Base-by-base conservation (phyloP, 2,888 invertebrate genomes). In the Heliconius aoede region DNA sequence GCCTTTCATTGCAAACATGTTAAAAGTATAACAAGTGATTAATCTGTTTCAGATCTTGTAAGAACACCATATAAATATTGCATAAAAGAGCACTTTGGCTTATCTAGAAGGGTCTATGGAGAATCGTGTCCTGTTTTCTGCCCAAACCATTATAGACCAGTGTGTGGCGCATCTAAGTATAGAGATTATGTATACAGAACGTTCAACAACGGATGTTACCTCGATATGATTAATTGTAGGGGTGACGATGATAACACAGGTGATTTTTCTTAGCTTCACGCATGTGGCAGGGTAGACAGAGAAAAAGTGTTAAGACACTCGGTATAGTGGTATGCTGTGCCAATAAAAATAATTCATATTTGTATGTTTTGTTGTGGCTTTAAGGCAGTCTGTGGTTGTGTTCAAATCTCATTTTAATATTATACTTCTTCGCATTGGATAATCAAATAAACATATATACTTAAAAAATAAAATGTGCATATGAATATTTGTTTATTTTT, bases 81-180 rank as follows among this genome's bases (percentile, higher is more conserved):
- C 76, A 82, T 92, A 18, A 89, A 88, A 26, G 81, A 81, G n/a
- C 82, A 88, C 46, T 73, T 76, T 18, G 46, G 60, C 1, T 9
- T 64, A 0, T 61, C 81, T 1, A 83, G 92, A 32, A 84, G 87
- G 32, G 75, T 84, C 77, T 90, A 90, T 21, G 88, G 84, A 0
- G 91, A 92, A 15, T 91, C 91, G 0, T 94, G 94, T 73, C 94
- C 94, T 0, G 86, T 89, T 0, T 93, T 93, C 79, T 94, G 94
- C 55, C 92, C 94, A 0, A 85, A 72, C 24, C 86, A 93, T 78
- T 94, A 91, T 76, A 82, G 90, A 0, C 94, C 94, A 0, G 90
- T 94, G 0, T 94, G 94, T 72, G 94, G 85, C 0, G 89, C 89
- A 0, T 87, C 88, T 0, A 86, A 86, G 30, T 69, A 85, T 0